phyloP scores from a whole-genome alignment of 2,888 invertebrate species.

The Coecobrya sp. region DNA sequence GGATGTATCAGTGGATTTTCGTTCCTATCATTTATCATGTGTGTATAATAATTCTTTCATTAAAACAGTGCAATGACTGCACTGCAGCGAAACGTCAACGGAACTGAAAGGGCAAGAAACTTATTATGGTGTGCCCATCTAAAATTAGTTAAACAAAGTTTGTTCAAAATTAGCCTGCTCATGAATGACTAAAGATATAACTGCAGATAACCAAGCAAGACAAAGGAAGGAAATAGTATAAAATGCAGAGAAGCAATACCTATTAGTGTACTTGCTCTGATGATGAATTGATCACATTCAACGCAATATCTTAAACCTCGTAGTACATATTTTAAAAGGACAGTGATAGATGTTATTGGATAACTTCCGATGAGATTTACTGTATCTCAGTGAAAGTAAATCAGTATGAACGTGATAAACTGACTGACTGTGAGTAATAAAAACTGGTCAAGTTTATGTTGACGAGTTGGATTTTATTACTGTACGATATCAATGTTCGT shows the following conservation, averaged over 20 bases:
- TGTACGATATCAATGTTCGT: slow-evolving; percentile 31
- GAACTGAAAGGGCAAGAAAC: neutral
- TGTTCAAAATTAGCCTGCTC: slow-evolving; percentile 15
- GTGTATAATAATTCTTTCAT: slow-evolving; percentile 14
- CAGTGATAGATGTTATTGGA: neutral
- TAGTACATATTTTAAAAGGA: neutral
- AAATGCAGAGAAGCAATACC: no score
- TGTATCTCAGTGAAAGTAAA: neutral
- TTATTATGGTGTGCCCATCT: neutral
- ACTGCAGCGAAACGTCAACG: neutral
- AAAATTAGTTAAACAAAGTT: slow-evolving; percentile 68
- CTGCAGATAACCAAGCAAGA: slow-evolving; percentile 47
- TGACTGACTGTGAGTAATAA: neutral
- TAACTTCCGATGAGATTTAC: neutral
- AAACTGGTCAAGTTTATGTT: slow-evolving; percentile 55
- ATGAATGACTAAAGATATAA: no score
- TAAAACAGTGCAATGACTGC: neutral
- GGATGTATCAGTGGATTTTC: slow-evolving; percentile 57
- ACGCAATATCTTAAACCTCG: no score
- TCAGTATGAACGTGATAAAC: neutral
- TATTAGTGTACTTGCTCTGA: no score
- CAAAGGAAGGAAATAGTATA: neutral
- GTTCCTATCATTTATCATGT: slow-evolving; percentile 33
- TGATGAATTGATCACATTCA: no score
- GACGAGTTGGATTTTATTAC: slow-evolving; percentile 35